Evolutionary conservation across 2,113 vertebrate genomes (phyloP), one percentile per base, ranked within the genome.

Genomic region (Anarhynchus alexandrinus): DNA sequence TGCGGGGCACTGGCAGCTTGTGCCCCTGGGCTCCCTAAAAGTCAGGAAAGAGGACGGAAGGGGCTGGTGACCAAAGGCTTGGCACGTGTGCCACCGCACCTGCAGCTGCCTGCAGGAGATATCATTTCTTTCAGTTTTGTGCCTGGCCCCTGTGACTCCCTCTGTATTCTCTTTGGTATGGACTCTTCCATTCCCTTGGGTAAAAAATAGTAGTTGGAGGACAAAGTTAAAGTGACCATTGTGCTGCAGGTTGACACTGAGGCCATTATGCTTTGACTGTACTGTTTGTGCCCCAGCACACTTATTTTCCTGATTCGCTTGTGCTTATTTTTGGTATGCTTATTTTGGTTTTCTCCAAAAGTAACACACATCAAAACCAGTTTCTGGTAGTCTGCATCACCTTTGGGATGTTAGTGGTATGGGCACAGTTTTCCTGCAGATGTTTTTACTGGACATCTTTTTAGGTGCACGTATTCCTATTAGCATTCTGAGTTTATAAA

Each of bases 1-100:
- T 17, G 15, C 0, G 2, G 45, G 52, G 7, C 1, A 2, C 10
- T 4, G n/a, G 43, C 58, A n/a, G 38, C 34, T 74, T 27, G 12
- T 40, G 26, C 15, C 18, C 18, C 25, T 49, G 40, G 15, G 47
- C 9, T 73, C 40, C 54, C 80, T 29, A 20, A 14, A 36, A 49
- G 15, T 15, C 73, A 32, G 66, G 36, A 22, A 61, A 17, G 27
- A 43, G 14, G 69, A 45, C 0, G 3, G 47, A 80, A 26, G 12
- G 6, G 36, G 49, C 34, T 67, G 52, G 58, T 1, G 4, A 42
- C n/a, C 52, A 42, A 38, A 47, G 64, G 65, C 52, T 72, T 34
- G 38, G 40, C 38, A 30, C 4, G 1, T 15, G n/a, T 59, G 52
- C 65, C 5, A 2, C 2, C 0, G 64, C 82, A 32, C 27, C 43